Evolutionary conservation across 2,888 invertebrate genomes (phyloP).

Genomic region (Pseudococcus viburni): DNA sequence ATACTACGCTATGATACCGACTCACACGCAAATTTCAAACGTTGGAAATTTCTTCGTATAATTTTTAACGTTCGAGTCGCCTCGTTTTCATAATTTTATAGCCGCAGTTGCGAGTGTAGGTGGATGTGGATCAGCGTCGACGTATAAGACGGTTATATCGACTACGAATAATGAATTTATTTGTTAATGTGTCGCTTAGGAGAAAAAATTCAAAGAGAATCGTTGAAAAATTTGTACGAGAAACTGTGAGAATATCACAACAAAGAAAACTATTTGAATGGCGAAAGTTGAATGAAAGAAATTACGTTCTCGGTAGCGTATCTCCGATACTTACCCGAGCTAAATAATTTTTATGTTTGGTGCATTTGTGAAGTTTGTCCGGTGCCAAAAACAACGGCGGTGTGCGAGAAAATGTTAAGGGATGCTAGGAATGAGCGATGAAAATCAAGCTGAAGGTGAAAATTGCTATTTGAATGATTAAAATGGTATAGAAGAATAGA

Average conservation of each 20-base stretch:
- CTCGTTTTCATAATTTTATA: slow-evolving; percentile 5
- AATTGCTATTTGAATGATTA: too few species aligned
- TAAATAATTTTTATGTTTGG: too few species aligned
- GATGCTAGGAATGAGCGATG: too few species aligned
- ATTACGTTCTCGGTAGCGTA: background rate
- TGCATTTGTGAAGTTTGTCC: too few species aligned
- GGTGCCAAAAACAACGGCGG: too few species aligned
- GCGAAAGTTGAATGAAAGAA: background rate
- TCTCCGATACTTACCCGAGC: background rate
- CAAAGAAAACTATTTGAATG: background rate
- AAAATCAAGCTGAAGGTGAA: too few species aligned
- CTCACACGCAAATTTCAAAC: background rate
- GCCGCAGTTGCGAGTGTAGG: too few species aligned
- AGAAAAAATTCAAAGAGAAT: background rate
- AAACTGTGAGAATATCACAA: background rate
- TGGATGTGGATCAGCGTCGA: background rate
- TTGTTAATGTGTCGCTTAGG: background rate
- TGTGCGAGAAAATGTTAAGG: too few species aligned
- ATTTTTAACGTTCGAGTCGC: background rate
- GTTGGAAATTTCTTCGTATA: background rate
- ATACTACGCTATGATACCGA: background rate
- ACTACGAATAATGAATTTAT: slow-evolving; percentile 25
- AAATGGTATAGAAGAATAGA: too few species aligned
- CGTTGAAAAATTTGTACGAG: background rate
- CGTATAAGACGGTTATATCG: background rate